Conservation (phyloP, 2,113 vertebrate species). For the Marcusenius ussheri region DNA sequence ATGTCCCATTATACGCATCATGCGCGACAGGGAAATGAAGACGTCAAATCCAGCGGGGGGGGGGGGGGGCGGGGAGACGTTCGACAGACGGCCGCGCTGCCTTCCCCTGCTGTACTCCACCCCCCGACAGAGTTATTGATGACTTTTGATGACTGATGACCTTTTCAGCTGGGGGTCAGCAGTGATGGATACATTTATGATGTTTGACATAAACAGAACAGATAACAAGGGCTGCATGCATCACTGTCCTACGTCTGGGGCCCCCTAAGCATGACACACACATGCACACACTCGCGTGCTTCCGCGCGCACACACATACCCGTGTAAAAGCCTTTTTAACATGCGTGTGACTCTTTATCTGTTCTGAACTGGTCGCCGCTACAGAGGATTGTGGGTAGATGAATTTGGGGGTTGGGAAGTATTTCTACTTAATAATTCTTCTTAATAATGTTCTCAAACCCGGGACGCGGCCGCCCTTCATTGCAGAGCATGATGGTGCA, state of each 20-base stretch:
- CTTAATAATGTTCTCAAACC: slow-evolving; percentile 4
- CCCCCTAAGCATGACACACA: slow-evolving; percentile 53
- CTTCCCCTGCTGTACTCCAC: slow-evolving; percentile 58
- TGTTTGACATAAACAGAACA: slow-evolving; percentile 49
- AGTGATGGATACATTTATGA: slow-evolving; percentile 62
- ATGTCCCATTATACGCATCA: slow-evolving; percentile 93
- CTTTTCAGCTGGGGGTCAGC: slow-evolving; percentile 63
- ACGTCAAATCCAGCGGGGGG: slow-evolving; percentile 68
- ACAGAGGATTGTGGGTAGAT: slow-evolving; percentile 25
- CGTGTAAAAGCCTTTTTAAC: not conserved
- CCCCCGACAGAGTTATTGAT: slow-evolving; percentile 64
- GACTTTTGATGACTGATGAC: slow-evolving; percentile 53
- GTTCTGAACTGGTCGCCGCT: not conserved
- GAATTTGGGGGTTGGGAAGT: slow-evolving; percentile 43
- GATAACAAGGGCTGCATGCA: slow-evolving; percentile 69
- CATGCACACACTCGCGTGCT: slow-evolving; percentile 23
- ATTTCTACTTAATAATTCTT: slow-evolving; percentile 40
- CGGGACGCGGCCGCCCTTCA: slow-evolving; percentile 41
- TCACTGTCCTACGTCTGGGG: slow-evolving; percentile 53
- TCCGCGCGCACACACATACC: slow-evolving; percentile 13
- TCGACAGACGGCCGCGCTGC: slow-evolving; percentile 56
- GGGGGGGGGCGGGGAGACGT: slow-evolving; percentile 56
- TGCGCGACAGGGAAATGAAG: slow-evolving; percentile 85
- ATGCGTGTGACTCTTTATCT: not conserved
- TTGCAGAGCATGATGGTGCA: slow-evolving; percentile 37